phyloP scores from a whole-genome alignment of 1,140 invertebrate genomes.

The Drosophila nannoptera region DNA sequence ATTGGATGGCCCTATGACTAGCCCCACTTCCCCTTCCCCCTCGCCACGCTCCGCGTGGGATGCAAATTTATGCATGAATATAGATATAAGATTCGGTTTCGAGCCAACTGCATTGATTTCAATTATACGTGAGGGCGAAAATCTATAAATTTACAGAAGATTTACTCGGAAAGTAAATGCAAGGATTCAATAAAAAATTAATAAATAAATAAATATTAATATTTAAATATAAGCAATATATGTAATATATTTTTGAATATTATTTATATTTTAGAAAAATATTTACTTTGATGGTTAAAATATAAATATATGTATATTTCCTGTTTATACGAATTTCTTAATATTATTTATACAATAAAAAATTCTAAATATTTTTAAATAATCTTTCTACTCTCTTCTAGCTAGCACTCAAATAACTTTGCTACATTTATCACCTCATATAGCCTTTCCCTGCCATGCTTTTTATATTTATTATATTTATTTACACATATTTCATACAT shows the following conservation, averaged over 20 bases:
- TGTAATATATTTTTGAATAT: neutral
- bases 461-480: no score
- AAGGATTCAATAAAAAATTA: no score
- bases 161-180: neutral
- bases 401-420: no score
- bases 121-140: constrained; percentile 48
- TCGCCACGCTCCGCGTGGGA: constrained; percentile 13
- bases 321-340: no score
- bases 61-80: constrained; percentile 62
- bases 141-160: neutral
- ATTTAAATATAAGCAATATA: neutral
- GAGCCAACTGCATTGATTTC: constrained; percentile 57
- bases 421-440: neutral
- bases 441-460: neutral
- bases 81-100: constrained; percentile 50
- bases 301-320: neutral
- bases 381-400: no score
- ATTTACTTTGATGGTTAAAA: neutral
- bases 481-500: no score
- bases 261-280: neutral
- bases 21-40: constrained; percentile 4
- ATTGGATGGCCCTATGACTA: constrained; percentile 30
- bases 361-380: no score
- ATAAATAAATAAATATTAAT: neutral
- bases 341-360: no score